Percentiles rank a stretch among this genome's conserved stretches.
phyloP scores from a whole-genome alignment of 2,797 vertebrate genomes.

The Hydrophis major region DNA sequence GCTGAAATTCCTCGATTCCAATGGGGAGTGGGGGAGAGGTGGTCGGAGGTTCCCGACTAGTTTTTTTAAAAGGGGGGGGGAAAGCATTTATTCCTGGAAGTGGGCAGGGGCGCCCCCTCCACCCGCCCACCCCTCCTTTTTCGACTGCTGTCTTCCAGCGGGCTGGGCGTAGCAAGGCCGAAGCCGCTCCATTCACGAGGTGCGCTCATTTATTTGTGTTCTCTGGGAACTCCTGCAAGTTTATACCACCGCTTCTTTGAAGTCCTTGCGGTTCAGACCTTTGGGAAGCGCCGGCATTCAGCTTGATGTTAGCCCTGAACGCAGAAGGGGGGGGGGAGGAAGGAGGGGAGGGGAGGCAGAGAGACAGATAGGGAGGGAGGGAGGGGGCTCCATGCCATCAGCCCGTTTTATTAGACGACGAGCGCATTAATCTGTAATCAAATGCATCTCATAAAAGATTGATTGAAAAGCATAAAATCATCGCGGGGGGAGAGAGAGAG shows the following conservation, averaged over 20 bases:
- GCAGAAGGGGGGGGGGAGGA: neutral
- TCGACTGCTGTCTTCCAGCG: neutral
- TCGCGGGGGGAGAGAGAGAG: conserved; percentile 73
- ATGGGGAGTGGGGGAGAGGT: neutral
- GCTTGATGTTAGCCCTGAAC: neutral
- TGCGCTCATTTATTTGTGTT: neutral
- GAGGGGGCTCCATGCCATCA: conserved; percentile 64
- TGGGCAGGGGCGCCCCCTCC: neutral
- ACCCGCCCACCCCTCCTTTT: too few species aligned
- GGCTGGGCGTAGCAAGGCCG: neutral
- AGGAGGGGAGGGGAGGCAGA: neutral
- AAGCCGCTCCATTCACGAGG: neutral
- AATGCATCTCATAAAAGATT: conserved; percentile 98
- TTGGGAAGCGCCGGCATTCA: neutral
- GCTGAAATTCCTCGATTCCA: neutral
- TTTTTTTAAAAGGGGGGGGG: too few species aligned
- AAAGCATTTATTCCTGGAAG: neutral
- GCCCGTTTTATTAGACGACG: conserved; percentile 92
- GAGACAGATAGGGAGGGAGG: accelerated
- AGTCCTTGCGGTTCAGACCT: neutral
- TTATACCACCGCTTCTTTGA: neutral
- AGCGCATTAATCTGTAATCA: conserved; percentile 95
- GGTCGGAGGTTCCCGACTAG: too few species aligned
- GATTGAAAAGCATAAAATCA: conserved; percentile 96
- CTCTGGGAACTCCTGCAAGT: neutral